phyloP scores from a whole-genome alignment of 2,113 vertebrate species.

The Empidonax traillii region DNA sequence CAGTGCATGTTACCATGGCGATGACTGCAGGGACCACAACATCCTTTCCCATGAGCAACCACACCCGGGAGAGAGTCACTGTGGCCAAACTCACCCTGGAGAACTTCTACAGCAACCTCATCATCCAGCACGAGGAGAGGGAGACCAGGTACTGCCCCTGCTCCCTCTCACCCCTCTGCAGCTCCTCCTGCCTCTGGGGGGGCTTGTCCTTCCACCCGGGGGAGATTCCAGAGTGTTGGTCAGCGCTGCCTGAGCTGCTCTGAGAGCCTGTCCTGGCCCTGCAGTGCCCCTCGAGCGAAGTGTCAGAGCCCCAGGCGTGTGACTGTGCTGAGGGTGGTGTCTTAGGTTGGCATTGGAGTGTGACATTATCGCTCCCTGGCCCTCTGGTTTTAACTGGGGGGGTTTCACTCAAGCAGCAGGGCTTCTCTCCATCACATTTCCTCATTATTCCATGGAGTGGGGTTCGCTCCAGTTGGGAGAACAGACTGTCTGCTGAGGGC shows the following conservation, averaged over 20 bases:
- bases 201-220: not conserved
- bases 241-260: not conserved
- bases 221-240: not conserved
- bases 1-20: conserved; percentile 87
- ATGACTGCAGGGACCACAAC: conserved; percentile 91
- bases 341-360: not conserved
- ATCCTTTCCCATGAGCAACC: conserved; percentile 97
- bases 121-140: conserved; percentile 94
- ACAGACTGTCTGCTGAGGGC: not conserved
- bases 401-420: conserved; percentile 3
- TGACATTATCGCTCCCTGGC: conserved; percentile 1
- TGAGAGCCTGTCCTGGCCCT: not conserved
- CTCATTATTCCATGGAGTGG: conserved; percentile 6
- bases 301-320: not conserved
- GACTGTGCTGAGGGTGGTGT: not conserved
- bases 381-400: conserved; percentile 36
- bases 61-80: conserved; percentile 95
- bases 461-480: not conserved
- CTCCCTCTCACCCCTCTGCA: not conserved
- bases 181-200: not conserved
- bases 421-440: not conserved
- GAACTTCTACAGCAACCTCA: conserved; percentile 99
- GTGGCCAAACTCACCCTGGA: conserved; percentile 98
- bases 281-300: not conserved
- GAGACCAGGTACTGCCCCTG: conserved; percentile 86